These are phyloP conservation scores for Cranoglanis bouderius DNA, from an alignment of 2,113 vertebrate genomes.

Conservation along the genomic window DNA sequence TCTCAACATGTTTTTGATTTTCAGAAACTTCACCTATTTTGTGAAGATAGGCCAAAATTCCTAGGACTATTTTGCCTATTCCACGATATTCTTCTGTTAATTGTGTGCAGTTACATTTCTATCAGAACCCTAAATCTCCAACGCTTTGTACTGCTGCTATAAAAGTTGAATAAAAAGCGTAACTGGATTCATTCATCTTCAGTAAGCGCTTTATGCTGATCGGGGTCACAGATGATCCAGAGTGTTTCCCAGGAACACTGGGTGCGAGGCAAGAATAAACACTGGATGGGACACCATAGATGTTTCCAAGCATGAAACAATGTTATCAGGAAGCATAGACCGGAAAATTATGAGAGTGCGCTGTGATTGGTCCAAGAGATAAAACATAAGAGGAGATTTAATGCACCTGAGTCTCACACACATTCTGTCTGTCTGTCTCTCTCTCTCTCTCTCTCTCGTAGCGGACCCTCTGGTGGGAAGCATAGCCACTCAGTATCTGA, in stretches of 20 bases:
- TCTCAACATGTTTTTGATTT: neutral
- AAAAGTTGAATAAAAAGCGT: neutral
- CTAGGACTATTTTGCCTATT: neutral
- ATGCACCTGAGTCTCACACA: neutral
- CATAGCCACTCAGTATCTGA: conserved; percentile 95
- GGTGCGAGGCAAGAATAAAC: neutral
- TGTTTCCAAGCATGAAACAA: neutral
- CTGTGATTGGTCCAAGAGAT: neutral
- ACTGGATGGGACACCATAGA: neutral
- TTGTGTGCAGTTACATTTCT: neutral
- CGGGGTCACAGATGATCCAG: neutral
- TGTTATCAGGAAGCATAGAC: neutral
- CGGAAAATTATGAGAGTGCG: neutral
- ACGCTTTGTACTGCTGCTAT: neutral
- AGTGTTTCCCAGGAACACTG: neutral
- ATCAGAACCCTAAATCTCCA: neutral
- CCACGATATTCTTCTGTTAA: neutral
- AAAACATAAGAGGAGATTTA: neutral
- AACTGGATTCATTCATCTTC: neutral
- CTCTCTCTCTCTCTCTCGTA: conserved; percentile 58
- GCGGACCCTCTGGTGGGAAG: conserved; percentile 92
- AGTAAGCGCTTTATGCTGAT: neutral
- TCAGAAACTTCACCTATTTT: neutral
- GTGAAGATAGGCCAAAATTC: neutral
- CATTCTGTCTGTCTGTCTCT: neutral